A percentile compares a stretch with the other conserved stretches of the same genome.
Conservation (phyloP, 2,113 vertebrate genomes). For the Atherinomorus stipes region DNA sequence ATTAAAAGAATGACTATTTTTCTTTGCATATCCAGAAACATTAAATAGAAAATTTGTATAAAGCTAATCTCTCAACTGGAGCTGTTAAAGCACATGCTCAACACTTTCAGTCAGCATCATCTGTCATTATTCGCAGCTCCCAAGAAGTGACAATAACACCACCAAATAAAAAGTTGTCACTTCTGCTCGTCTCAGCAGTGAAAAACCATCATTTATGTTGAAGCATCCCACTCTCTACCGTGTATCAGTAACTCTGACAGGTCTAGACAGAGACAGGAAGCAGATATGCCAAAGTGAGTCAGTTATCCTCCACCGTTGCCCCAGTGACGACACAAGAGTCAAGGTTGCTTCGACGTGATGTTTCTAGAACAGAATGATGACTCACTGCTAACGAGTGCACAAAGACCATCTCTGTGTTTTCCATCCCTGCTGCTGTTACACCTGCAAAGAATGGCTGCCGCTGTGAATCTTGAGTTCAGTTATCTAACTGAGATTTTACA, state of each 20-base stretch:
- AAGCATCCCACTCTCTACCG: background rate
- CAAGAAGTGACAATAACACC: conserved; percentile 2
- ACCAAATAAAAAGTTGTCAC: conserved; percentile 16
- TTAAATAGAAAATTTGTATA: background rate
- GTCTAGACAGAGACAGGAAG: conserved; percentile 22
- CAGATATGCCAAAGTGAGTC: conserved; percentile 45
- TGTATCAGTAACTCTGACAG: conserved; percentile 1
- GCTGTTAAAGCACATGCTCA: conserved; percentile 9
- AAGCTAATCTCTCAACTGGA: conserved; percentile 4
- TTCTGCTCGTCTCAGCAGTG: conserved; percentile 26
- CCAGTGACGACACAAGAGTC: conserved; percentile 48
- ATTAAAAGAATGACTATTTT: background rate
- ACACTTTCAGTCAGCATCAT: conserved; percentile 23
- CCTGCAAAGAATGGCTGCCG: conserved; percentile 31
- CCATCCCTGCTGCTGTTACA: background rate
- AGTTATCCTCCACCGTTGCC: conserved; percentile 48
- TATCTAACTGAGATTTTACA: background rate
- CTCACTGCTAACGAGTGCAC: conserved; percentile 45
- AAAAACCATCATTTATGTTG: conserved; percentile 20
- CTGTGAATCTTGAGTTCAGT: background rate
- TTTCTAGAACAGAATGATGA: conserved; percentile 68
- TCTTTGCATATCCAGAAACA: background rate
- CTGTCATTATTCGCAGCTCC: conserved; percentile 32
- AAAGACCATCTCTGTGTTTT: conserved; percentile 22
- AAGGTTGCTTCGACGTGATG: conserved; percentile 50